phyloP scores from a whole-genome alignment of 1,140 invertebrate species.

The Brachystomella parvula region DNA sequence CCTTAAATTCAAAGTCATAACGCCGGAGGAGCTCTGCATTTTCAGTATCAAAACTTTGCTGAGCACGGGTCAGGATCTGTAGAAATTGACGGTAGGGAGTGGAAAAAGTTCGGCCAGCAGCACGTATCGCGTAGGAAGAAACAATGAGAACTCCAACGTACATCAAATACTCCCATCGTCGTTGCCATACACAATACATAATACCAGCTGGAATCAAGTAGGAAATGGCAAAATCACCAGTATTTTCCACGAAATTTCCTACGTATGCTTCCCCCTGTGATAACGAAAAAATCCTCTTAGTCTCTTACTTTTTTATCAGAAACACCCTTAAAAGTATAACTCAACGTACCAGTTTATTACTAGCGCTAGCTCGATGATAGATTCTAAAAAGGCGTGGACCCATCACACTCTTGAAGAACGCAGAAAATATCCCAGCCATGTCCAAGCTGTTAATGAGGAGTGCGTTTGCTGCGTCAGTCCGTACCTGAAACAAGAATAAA shows the following conservation, averaged over 20 bases:
- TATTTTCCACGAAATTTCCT: constrained; percentile 20
- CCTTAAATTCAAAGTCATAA: constrained; percentile 28
- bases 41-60: constrained; percentile 42
- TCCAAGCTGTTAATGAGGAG: too few relatives aligned
- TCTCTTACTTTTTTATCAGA: too few relatives aligned
- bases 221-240: constrained; percentile 25
- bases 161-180: constrained; percentile 22
- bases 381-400: background rate
- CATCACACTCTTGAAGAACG: background rate
- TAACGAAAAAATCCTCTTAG: background rate
- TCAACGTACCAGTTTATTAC: background rate
- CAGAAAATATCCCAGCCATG: background rate
- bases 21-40: constrained; percentile 24
- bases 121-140: constrained; percentile 57
- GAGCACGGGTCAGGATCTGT: constrained; percentile 53
- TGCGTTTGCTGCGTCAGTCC: too few relatives aligned
- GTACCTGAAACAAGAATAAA: too few relatives aligned
- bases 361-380: constrained; percentile 1
- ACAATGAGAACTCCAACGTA: constrained; percentile 54
- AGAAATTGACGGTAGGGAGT: constrained; percentile 65
- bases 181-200: constrained; percentile 28
- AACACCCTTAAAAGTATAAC: too few relatives aligned
- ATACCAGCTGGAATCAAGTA: constrained; percentile 24
- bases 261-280: constrained; percentile 18
- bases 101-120: constrained; percentile 62